Percentiles rank a stretch among this genome's conserved stretches.
Conservation (phyloP, 2,797 vertebrate genomes). For the Tragopan temminckii region DNA sequence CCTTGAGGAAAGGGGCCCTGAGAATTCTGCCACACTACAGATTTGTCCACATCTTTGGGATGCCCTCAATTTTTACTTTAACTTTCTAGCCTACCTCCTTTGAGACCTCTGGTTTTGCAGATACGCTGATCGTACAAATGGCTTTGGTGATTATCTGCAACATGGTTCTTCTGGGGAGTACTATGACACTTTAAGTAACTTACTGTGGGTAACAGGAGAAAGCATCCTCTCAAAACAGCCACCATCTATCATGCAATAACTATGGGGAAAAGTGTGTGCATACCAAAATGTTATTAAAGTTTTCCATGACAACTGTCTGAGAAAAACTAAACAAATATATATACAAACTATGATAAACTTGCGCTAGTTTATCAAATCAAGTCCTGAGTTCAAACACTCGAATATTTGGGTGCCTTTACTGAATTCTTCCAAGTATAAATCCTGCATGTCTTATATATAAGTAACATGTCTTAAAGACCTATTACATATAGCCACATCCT, state of each 20-base stretch:
- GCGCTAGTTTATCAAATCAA: background rate
- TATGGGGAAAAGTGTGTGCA: background rate
- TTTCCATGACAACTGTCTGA: background rate
- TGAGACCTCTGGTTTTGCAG: background rate
- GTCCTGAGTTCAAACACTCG: background rate
- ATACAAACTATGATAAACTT: background rate
- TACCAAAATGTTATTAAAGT: background rate
- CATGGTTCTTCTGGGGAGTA: background rate
- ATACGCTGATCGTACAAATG: background rate
- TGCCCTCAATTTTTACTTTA: background rate
- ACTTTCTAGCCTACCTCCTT: background rate
- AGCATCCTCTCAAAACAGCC: background rate
- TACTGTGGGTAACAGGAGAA: background rate
- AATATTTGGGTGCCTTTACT: background rate
- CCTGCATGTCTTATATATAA: background rate
- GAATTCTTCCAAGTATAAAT: background rate
- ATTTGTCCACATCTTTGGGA: background rate
- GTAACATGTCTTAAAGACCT: background rate
- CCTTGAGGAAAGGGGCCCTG: slow-evolving; percentile 13
- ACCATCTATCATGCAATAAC: background rate
- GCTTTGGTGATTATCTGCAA: background rate
- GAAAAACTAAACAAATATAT: background rate
- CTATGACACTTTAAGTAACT: background rate
- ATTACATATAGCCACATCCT: background rate
- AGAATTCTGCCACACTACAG: slow-evolving; percentile 5